These are phyloP conservation scores for Alectura lathami DNA, from an alignment of 2,113 vertebrate genomes.

Conservation along the genomic window DNA sequence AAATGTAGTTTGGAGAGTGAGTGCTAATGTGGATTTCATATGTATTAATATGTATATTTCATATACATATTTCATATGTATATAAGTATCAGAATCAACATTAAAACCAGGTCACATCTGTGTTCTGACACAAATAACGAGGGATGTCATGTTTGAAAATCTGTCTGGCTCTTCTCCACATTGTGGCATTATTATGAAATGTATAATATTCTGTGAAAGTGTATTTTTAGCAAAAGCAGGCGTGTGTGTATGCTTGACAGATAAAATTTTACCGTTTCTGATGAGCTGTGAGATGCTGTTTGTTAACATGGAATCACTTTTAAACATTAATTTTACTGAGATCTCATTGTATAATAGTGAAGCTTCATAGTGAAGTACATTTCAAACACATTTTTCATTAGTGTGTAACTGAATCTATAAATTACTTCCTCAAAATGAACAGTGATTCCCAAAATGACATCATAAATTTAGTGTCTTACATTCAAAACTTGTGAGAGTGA, in stretches of 20 bases:
- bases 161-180: neutral
- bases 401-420: neutral
- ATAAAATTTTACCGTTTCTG: neutral
- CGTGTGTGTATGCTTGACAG: neutral
- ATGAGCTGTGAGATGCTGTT: no score
- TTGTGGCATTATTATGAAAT: neutral
- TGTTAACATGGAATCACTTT: conserved; percentile 14
- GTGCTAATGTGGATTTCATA: neutral
- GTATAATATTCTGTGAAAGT: neutral
- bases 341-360: neutral
- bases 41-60: no score
- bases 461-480: neutral
- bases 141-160: neutral
- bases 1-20: neutral
- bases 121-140: neutral
- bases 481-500: neutral
- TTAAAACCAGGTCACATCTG: neutral
- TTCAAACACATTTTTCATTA: conserved; percentile 35
- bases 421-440: neutral
- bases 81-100: neutral
- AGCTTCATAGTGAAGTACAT: neutral
- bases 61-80: no score
- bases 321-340: conserved; percentile 23
- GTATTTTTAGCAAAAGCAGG: neutral
- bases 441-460: neutral